Conservation (phyloP, 2,113 vertebrate species). For the Gracilinanus agilis region DNA sequence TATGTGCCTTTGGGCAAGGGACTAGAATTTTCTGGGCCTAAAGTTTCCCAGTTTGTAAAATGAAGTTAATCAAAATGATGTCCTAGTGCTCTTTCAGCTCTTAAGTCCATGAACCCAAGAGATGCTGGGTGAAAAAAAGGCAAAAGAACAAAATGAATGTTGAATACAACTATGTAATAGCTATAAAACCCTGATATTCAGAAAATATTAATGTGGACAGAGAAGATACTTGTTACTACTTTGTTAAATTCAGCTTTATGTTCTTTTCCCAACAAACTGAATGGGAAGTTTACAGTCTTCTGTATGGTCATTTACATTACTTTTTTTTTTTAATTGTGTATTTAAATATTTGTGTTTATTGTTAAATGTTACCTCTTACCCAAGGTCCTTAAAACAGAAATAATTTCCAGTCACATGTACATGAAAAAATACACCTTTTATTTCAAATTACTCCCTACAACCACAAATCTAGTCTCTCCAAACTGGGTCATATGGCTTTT, state of each 20-base stretch:
- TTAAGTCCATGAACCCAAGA: neutral
- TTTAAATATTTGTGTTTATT: neutral
- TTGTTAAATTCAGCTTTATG: neutral
- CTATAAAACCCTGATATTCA: neutral
- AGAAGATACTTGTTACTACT: neutral
- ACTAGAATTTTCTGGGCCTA: neutral
- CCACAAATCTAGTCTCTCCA: neutral
- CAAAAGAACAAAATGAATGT: neutral
- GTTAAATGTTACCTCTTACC: neutral
- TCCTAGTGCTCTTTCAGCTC: neutral
- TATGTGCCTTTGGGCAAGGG: constrained; percentile 10
- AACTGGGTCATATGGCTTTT: neutral
- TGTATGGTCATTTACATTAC: neutral
- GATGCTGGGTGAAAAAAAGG: neutral
- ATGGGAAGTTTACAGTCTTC: neutral
- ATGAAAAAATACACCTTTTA: constrained; percentile 71
- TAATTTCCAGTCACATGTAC: neutral
- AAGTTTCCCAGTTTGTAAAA: neutral
- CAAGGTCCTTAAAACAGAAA: constrained; percentile 35
- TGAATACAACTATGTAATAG: constrained; percentile 40
- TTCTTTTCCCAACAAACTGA: neutral
- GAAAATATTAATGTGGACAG: neutral
- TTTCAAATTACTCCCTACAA: constrained; percentile 35
- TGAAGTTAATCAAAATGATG: neutral
- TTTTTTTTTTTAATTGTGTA: neutral